Base-by-base conservation (phyloP, 1,140 invertebrate genomes). In the Drosophila azteca region DNA sequence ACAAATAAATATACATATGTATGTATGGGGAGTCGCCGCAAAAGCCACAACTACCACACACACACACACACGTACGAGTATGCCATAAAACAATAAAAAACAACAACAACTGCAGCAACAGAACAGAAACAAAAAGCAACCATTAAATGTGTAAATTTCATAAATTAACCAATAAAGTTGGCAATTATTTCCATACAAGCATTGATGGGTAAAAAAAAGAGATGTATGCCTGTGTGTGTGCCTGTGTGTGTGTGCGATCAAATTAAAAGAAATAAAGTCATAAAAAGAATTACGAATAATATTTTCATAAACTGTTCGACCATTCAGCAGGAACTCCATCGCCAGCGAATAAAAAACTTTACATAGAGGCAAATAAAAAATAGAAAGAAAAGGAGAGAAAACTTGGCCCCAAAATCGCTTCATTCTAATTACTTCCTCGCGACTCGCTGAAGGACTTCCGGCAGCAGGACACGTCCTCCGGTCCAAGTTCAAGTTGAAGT, bases 381-480 rank as follows among this genome's bases (percentile, higher is more conserved):
- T 24, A 41, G 58, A 54, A 58, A 58, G 17, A 8, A 41, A 59
- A 64, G 24, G 24, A 53, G 55, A 70, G n/a, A 54, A 68, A 64
- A 49, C 48, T 60, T 66, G 58, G 67, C 82, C 83, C 87, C 72
- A 88, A 88, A 88, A 88, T 79, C 84, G 83, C 79, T 88, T 88
- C 84, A 88, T 88, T 89, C 85, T 85, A 90, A 89, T 85, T 84
- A 90, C 85, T 90, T 85, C 85, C 85, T 50, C 69, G 66, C 62
- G 57, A 65, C 60, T 85, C 83, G 64, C 79, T 80, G 75, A 76
- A 83, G 77, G 61, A 85, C 78, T 85, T 85, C 67, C 76, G 71
- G 26, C 41, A 62, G 54, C 68, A 65, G 68, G 80, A 84, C 68
- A 73, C 68, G 55, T 48, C 75, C 69, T 75, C 73, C 73, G 75